Evolutionary conservation across 2,113 vertebrate genomes (phyloP), one percentile per base, ranked within the genome.

Genomic region (Tauraco erythrolophus): DNA sequence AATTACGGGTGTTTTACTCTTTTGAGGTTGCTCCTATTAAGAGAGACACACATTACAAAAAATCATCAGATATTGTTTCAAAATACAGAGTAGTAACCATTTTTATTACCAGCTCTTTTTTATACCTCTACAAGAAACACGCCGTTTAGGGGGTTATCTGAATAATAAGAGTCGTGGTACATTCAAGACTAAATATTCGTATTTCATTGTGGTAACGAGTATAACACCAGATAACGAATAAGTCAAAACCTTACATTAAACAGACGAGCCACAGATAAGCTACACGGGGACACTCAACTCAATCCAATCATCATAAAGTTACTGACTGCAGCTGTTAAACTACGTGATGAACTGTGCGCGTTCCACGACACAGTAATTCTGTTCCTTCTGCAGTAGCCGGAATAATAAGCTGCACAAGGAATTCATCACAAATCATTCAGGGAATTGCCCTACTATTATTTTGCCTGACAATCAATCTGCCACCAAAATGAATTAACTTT

Each of bases 21-120:
- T 99, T 97, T 99, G 99, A 71, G 99, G 98, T 96, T 99, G 99
- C 54, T 99, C 99, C 99, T 99, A 92, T 76, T 22, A 71, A 97
- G 45, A 91, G 13, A 92, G 68, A 53, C 31, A 90, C 10, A 85
- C 14, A 43, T 70, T 41, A 78, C 27, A 81, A 46, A 84, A 89
- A 87, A 19, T 37, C 74, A 77, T 58, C 62, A 94, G 48, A 39
- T 39, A 64, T 0, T 83, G 6, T 37, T 83, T 43, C 50, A 92
- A 85, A 81, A 92, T 33, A 69, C 33, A 74, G 31, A 79, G 33
- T 6, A 89, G 31, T 69, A 46, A 89, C 27, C 11, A 24, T 72
- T 75, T 84, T 70, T 89, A 91, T 77, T 80, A 70, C 31, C 57
- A 76, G 14, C 24, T 71, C 22, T 72, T 78, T 71, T 72, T 88